Evolutionary conservation across 2,113 vertebrate species (phyloP), one percentile per base, ranked within the genome.

Genomic region (Scomber japonicus): DNA sequence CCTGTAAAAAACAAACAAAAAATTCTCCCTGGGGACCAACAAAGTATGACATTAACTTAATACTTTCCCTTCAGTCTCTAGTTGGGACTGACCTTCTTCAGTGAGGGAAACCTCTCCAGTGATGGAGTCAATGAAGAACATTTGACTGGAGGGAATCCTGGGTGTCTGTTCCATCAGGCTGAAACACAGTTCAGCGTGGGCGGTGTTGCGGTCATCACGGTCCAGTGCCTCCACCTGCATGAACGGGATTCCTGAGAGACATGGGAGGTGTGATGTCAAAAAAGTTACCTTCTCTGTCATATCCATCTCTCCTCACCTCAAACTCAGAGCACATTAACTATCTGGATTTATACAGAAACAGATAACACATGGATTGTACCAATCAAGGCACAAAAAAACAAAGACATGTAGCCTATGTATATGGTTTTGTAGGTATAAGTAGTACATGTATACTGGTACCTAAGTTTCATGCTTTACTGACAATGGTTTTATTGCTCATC

Each of bases 161-260:
- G 96, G 94, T 14, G 90, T 88, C 82, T 95, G 94, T 21, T 92
- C 95, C 91, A 96, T 91, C 60, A 94, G 93, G 71, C 91, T 92
- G 83, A 96, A 95, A 14, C 92, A 66, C 30, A 97, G 94, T 70
- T 97, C 95, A 1, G 94, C 93, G 14, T 97, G 96, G 80, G 91
- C 77, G 11, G 95, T 95, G 82, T 91, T 94, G 21, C 93, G 89
- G 61, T 95, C 94, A 24, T 95, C 93, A 0, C 63, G 85, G 71
- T 94, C 96, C 10, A 89, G 89, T 10, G 94, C 94, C 19, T 89
- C 92, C 72, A 96, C 93, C 81, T 94, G 95, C 93, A 96, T 90
- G 86, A 96, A 96, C 12, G 95, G 89, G 49, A 93, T 83, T 17
- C 92, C 93, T 95, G 68, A 77, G 60, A 56, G 66, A 88, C 9